Evolutionary conservation across 2,113 vertebrate genomes (phyloP).

Genomic region (Rhegmatorhina hoffmannsi): DNA sequence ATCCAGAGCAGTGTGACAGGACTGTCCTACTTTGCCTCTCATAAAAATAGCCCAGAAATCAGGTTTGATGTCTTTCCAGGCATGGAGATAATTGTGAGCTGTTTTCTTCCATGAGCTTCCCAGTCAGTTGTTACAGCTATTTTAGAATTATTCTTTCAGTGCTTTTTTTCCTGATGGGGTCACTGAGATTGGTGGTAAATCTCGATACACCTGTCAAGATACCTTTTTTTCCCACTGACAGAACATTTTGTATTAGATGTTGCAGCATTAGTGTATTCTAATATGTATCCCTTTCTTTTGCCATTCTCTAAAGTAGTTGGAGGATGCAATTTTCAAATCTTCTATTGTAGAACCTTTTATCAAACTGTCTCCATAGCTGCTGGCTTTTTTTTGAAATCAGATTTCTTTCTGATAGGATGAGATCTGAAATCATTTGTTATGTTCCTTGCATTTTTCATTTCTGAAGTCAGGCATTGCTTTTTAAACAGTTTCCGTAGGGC

Average conservation of each 20-base stretch:
- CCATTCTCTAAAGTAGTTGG: neutral
- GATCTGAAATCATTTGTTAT: conserved; percentile 27
- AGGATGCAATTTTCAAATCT: conserved; percentile 26
- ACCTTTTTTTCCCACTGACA: neutral
- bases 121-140: neutral
- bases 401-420: neutral
- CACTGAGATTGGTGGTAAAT: neutral
- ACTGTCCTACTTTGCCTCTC: conserved; percentile 37
- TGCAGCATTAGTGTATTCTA: neutral
- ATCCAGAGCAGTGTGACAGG: neutral
- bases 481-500: neutral
- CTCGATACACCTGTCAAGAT: conserved; percentile 2
- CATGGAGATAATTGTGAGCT: conserved; percentile 22
- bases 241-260: neutral
- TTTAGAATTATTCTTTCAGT: neutral
- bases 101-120: conserved; percentile 14
- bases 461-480: conserved; percentile 14
- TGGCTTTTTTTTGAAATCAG: neutral
- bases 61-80: conserved; percentile 38
- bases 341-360: conserved; percentile 11
- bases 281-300: neutral
- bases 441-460: conserved; percentile 28
- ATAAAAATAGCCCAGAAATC: conserved; percentile 28
- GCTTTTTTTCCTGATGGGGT: neutral
- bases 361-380: neutral